A percentile compares a stretch with the other conserved stretches of the same genome.
These are phyloP conservation scores for Galendromus occidentalis DNA, from an alignment of 1,140 invertebrate genomes.

Conservation along the genomic window DNA sequence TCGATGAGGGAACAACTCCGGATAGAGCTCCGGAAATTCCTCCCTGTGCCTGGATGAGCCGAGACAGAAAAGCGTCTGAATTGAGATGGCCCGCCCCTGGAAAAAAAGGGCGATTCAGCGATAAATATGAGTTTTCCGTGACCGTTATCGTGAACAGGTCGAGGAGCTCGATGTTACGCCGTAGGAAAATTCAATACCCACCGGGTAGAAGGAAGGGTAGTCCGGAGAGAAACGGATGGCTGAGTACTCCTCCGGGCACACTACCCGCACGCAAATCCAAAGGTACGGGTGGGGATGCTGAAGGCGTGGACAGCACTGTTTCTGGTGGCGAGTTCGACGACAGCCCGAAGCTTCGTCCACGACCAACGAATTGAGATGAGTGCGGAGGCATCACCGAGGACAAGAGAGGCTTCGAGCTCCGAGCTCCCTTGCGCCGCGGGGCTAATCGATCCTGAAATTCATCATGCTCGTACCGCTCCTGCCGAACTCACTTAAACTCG, in stretches of 20 bases:
- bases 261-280: constrained; percentile 7
- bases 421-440: constrained; percentile 11
- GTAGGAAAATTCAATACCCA: background rate
- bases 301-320: background rate
- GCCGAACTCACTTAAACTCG: too few species aligned
- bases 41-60: constrained; percentile 5
- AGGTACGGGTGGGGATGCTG: constrained; percentile 7
- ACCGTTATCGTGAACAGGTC: too few species aligned
- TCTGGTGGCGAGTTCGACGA: background rate
- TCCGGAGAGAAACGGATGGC: constrained; percentile 4
- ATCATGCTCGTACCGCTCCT: too few species aligned
- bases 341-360: background rate
- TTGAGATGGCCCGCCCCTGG: background rate
- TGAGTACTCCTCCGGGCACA: background rate
- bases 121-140: too few species aligned
- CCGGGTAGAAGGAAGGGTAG: constrained; percentile 9
- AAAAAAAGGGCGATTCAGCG: background rate
- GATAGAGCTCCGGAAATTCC: constrained; percentile 4
- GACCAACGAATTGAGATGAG: background rate
- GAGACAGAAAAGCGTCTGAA: background rate
- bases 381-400: background rate
- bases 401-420: constrained; percentile 11
- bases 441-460: constrained; percentile 2
- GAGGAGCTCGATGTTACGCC: too few species aligned
- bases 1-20: background rate